Conservation (phyloP, 2,797 vertebrate species). For the Fistularia commersonii region DNA sequence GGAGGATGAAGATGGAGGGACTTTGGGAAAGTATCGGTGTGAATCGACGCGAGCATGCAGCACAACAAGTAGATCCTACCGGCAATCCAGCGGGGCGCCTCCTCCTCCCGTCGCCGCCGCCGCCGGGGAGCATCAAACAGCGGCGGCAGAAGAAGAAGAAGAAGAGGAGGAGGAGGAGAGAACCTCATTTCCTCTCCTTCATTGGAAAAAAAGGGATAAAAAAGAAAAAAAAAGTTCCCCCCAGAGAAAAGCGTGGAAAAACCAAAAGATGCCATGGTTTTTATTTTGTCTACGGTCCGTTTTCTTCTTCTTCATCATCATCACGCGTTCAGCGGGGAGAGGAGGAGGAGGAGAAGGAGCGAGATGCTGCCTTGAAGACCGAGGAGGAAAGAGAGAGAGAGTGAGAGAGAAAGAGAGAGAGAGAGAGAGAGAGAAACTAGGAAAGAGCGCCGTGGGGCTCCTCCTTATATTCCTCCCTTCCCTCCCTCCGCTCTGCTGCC, state of each 20-base stretch:
- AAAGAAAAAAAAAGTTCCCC: too few relatives aligned
- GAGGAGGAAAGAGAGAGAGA: conserved; percentile 2
- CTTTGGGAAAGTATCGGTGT: background rate
- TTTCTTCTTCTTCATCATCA: conserved; percentile 11
- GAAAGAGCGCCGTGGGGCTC: conserved; percentile 68
- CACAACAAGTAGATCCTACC: conserved; percentile 53
- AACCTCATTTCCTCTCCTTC: too few relatives aligned
- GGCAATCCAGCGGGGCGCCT: conserved; percentile 40
- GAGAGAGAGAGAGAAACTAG: too few relatives aligned
- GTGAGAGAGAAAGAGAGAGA: conserved; percentile 30
- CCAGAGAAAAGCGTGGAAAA: too few relatives aligned
- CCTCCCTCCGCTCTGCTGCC: conserved; percentile 76
- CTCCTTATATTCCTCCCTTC: conserved; percentile 87
- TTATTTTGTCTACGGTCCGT: too few relatives aligned
- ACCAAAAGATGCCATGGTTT: too few relatives aligned
- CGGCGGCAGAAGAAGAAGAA: too few relatives aligned
- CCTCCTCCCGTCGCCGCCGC: conserved; percentile 48
- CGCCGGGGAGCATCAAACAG: too few relatives aligned
- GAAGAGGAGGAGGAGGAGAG: too few relatives aligned
- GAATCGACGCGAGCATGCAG: conserved; percentile 5
- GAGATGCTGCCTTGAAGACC: conserved; percentile 29
- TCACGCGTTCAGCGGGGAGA: conserved; percentile 4
- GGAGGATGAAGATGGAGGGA: conserved; percentile 5
- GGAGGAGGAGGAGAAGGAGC: conserved; percentile 21
- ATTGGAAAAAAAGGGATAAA: too few relatives aligned